Evolutionary conservation across 1,140 invertebrate genomes (phyloP), one percentile per base, ranked within the genome.

Genomic region (Drosophila kanapiae): DNA sequence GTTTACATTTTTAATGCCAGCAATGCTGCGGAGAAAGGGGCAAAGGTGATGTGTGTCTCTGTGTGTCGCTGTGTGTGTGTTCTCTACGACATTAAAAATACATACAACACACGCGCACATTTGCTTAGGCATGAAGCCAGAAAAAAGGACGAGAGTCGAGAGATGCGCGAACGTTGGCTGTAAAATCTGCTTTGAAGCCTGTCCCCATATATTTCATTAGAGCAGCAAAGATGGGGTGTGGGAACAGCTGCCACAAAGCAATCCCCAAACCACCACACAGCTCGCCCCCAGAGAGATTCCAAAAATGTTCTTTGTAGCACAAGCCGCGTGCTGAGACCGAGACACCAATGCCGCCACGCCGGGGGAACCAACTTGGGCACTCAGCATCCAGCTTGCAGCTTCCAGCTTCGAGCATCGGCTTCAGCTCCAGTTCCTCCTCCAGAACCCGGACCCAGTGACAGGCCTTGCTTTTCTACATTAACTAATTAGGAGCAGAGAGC

Each of bases 1-100:
- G 84, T 82, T 78, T 86, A 83, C 83, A 87, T 87, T 80, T 86
- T 88, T 88, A 87, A 87, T 88, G 84, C 59, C 60, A 51, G 49
- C 27, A 23, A 23, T n/a, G 27, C 33, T 42, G 60, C 16, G 9
- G 11, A 27, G 42, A 37, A 42, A 11, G 40, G 18, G 27, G 18
- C 31, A 3, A 7, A 27, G 10, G 18, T n/a, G 23, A 11, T 4
- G 5, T 14, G 33, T 11, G 27, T 47, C n/a, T n/a, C n/a, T n/a
- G n/a, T 14, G 49, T 58, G 27, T n/a, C n/a, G n/a, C n/a, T 59
- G 27, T 37, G 33, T 54, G 29, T 16, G 29, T 35, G 14, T 43
- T 49, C 40, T 56, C 63, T 77, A 60, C 75, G 75, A 77, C 75
- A 78, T 78, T 78, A 78, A 78, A 78, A 78, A 78, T 78, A 78